Evolutionary conservation across 2,797 vertebrate genomes (phyloP).

Genomic region (Chaetodon trifasciatus): DNA sequence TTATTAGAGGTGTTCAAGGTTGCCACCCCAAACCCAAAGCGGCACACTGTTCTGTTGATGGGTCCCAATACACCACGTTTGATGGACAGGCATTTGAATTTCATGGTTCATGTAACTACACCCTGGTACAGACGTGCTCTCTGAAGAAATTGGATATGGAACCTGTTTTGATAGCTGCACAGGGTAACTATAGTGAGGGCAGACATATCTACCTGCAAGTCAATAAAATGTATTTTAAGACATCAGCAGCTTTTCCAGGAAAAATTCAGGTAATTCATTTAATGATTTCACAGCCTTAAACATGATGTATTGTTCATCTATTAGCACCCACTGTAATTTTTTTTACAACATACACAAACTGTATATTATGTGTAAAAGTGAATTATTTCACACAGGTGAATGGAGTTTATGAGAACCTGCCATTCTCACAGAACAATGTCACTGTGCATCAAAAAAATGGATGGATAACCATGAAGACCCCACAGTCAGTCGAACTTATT

Average conservation of each 20-base stretch:
- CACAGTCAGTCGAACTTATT: constrained; percentile 33
- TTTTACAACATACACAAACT: constrained; percentile 19
- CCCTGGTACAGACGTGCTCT: constrained; percentile 49
- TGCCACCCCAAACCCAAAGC: constrained; percentile 70
- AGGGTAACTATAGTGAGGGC: constrained; percentile 10
- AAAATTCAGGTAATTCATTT: constrained; percentile 52
- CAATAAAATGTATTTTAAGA: constrained; percentile 43
- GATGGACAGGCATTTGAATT: constrained; percentile 71
- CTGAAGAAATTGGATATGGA: constrained; percentile 27
- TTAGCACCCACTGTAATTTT: not conserved
- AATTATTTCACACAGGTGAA: constrained; percentile 65
- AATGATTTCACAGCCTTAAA: constrained; percentile 28
- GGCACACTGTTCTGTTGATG: constrained; percentile 61
- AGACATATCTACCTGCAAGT: constrained; percentile 48
- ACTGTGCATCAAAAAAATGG: constrained; percentile 44
- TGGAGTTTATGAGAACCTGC: constrained; percentile 57
- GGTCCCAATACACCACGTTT: constrained; percentile 65
- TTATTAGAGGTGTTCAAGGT: constrained; percentile 73
- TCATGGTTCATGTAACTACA: constrained; percentile 71
- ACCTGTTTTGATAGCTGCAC: constrained; percentile 58
- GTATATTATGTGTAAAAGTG: constrained; percentile 17
- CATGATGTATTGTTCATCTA: constrained; percentile 34
- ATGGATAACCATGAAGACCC: constrained; percentile 12
- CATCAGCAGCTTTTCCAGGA: constrained; percentile 33
- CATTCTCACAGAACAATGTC: constrained; percentile 47